Evolutionary conservation across 2,888 invertebrate genomes (phyloP).

Genomic region (Drosophila parthenogenetica): DNA sequence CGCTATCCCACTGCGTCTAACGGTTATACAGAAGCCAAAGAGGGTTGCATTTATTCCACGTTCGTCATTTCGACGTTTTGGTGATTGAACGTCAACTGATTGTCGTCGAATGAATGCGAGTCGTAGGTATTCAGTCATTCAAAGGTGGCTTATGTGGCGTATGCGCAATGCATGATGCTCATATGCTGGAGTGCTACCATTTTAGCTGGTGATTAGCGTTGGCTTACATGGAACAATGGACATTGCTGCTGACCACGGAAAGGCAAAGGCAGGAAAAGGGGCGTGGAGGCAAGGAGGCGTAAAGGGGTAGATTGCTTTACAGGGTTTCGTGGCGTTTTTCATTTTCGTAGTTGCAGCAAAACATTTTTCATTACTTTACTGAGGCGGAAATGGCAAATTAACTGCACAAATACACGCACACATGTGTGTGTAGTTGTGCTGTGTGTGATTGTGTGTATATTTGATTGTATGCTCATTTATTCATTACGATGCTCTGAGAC

Average conservation of each 20-base stretch:
- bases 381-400: slow-evolving; percentile 81
- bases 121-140: background rate
- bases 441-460: slow-evolving; percentile 17
- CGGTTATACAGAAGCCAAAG: background rate
- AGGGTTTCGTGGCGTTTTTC: slow-evolving; percentile 42
- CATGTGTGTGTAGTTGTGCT: slow-evolving; percentile 17
- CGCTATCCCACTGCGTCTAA: background rate
- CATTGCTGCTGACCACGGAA: slow-evolving; percentile 34
- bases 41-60: background rate
- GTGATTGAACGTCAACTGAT: slow-evolving; percentile 46
- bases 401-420: slow-evolving; percentile 72
- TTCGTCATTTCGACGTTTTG: slow-evolving; percentile 12
- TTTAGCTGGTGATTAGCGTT: slow-evolving; percentile 60
- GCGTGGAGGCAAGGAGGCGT: background rate
- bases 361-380: slow-evolving; percentile 76
- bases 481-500: slow-evolving; percentile 57
- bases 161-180: slow-evolving; percentile 41
- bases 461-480: slow-evolving; percentile 66
- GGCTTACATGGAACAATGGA: slow-evolving; percentile 55
- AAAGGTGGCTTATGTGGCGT: slow-evolving; percentile 37
- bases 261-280: background rate
- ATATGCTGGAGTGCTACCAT: slow-evolving; percentile 18
- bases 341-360: slow-evolving; percentile 53
- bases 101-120: slow-evolving; percentile 49
- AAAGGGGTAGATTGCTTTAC: background rate